Evolutionary conservation across 2,888 invertebrate species (phyloP).

Genomic region (Esperia sulphurella): DNA sequence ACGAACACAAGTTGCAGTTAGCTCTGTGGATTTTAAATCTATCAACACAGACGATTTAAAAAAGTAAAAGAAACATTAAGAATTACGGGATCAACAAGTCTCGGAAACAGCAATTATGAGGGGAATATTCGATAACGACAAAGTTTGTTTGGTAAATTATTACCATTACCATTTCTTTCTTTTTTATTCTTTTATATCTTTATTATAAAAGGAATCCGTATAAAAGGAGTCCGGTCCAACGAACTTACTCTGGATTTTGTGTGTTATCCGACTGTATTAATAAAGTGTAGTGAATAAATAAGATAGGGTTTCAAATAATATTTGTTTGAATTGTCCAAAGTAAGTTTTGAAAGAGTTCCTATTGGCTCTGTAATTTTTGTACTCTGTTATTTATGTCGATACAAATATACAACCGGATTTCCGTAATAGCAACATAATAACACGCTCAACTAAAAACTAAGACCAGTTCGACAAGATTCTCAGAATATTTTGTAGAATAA

Average conservation of each 20-base stretch:
- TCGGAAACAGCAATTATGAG: neutral
- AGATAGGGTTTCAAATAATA: too few relatives aligned
- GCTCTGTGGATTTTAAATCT: too few relatives aligned
- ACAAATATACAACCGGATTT: neutral
- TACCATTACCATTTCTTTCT: neutral
- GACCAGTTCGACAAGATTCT: neutral
- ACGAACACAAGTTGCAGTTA: too few relatives aligned
- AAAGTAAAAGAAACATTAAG: neutral
- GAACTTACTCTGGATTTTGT: too few relatives aligned
- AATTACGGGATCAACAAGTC: neutral
- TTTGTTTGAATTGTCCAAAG: too few relatives aligned
- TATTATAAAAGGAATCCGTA: too few relatives aligned
- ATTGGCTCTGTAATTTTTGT: too few relatives aligned
- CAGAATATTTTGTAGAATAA: neutral
- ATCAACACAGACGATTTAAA: neutral
- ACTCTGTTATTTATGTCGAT: neutral
- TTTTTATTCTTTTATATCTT: too few relatives aligned
- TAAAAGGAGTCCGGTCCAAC: too few relatives aligned
- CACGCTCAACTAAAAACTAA: neutral
- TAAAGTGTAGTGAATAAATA: too few relatives aligned
- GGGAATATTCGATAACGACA: neutral
- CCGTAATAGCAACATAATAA: neutral
- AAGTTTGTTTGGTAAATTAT: neutral
- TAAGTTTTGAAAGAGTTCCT: too few relatives aligned
- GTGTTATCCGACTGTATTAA: too few relatives aligned